phyloP scores from a whole-genome alignment of 92 coral and sea anemone genomes.

The Meandrina meandrites region DNA sequence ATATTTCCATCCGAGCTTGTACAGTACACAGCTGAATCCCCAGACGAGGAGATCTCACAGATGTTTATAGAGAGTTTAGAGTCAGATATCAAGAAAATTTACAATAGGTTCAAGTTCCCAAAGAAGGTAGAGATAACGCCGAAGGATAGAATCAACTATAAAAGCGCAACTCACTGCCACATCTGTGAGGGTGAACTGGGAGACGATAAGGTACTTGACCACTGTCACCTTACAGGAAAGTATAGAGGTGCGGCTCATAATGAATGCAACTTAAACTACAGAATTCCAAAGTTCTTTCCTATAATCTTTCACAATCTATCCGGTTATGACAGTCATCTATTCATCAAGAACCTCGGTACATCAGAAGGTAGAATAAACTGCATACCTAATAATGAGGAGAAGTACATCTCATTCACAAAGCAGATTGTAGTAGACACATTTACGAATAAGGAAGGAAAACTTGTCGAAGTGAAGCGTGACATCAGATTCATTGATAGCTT shows the following conservation, averaged over 20 bases:
- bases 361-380: slow-evolving; percentile 36
- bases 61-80: slow-evolving; percentile 48
- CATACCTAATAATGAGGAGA: slow-evolving; percentile 61
- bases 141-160: background rate
- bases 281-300: slow-evolving; percentile 34
- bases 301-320: slow-evolving; percentile 52
- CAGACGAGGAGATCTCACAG: slow-evolving; percentile 34
- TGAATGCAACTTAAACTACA: slow-evolving; percentile 39
- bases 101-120: background rate
- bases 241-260: slow-evolving; percentile 54
- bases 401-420: slow-evolving; percentile 51
- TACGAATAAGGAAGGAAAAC: background rate
- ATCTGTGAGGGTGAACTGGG: slow-evolving; percentile 20
- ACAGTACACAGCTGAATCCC: slow-evolving; percentile 5
- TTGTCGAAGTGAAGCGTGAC: background rate
- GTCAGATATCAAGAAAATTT: slow-evolving; percentile 13
- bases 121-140: background rate
- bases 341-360: slow-evolving; percentile 52
- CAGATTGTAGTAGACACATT: background rate
- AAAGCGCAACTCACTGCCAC: slow-evolving; percentile 29
- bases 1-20: background rate
- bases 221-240: slow-evolving; percentile 49
- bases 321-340: slow-evolving; percentile 52
- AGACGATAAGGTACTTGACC: slow-evolving; percentile 37
- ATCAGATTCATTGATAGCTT: background rate